Percentiles rank a stretch among this genome's conserved stretches.
These are phyloP conservation scores for Gymnodraco acuticeps DNA, from an alignment of 2,797 vertebrate species.

Conservation along the genomic window DNA sequence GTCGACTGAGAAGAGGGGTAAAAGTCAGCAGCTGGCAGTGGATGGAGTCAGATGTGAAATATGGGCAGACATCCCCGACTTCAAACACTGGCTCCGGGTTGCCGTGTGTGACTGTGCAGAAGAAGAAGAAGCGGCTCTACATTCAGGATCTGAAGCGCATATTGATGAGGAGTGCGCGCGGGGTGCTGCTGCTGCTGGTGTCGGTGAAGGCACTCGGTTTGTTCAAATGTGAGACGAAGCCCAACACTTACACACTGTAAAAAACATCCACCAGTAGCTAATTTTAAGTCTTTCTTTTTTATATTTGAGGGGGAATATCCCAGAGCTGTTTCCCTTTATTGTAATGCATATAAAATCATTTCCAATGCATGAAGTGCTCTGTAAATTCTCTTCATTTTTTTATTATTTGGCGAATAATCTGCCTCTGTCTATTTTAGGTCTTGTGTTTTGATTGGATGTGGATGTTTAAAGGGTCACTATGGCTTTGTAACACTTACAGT, in stretches of 20 bases:
- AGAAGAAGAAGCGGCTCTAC: constrained; percentile 36
- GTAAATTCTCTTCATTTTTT: background rate
- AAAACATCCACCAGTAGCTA: constrained; percentile 49
- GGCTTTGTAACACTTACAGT: background rate
- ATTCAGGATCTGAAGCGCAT: constrained; percentile 69
- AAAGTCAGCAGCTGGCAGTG: constrained; percentile 63
- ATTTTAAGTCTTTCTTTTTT: too few species aligned
- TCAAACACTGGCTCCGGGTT: constrained; percentile 37
- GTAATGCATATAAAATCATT: background rate
- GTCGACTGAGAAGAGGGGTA: constrained; percentile 23
- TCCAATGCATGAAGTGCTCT: background rate
- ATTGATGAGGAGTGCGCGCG: constrained; percentile 68
- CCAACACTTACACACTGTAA: constrained; percentile 69
- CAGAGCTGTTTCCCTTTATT: too few species aligned
- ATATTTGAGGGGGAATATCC: background rate
- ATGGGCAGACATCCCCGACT: constrained; percentile 58
- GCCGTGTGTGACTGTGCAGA: constrained; percentile 41
- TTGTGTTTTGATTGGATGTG: background rate
- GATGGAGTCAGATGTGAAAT: constrained; percentile 57
- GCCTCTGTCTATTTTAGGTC: background rate
- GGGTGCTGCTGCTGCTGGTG: constrained; percentile 54
- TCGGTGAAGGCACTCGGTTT: constrained; percentile 66
- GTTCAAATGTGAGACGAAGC: constrained; percentile 66
- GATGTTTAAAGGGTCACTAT: background rate
- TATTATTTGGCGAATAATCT: background rate